Conservation (phyloP, 2,113 vertebrate species). For the Pelodiscus sinensis region DNA sequence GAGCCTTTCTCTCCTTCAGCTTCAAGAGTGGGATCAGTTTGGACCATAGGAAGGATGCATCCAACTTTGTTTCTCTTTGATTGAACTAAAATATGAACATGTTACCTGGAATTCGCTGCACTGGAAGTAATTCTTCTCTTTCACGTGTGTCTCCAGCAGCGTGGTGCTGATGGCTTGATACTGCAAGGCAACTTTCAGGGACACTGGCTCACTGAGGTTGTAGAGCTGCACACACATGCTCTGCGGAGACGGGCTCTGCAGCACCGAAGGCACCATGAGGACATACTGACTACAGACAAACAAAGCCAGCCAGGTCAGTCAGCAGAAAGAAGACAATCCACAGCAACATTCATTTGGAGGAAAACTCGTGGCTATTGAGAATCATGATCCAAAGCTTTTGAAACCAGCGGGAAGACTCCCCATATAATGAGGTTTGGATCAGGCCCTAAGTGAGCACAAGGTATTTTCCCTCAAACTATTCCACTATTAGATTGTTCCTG, state of each 20-base stretch:
- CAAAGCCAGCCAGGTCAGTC: not conserved
- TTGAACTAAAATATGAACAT: not conserved
- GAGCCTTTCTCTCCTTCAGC: not conserved
- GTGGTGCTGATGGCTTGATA: not conserved
- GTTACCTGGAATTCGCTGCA: slow-evolving; percentile 67
- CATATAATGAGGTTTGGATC: not conserved
- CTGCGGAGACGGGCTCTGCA: slow-evolving; percentile 35
- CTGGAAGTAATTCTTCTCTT: slow-evolving; percentile 49
- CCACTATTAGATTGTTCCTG: not conserved
- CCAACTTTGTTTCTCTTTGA: not conserved
- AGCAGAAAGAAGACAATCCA: not conserved
- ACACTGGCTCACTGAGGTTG: slow-evolving; percentile 37
- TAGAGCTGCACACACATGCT: slow-evolving; percentile 61
- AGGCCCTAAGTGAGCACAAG: not conserved
- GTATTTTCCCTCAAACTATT: not conserved
- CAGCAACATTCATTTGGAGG: rapidly evolving
- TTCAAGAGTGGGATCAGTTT: not conserved
- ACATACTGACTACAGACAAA: slow-evolving; percentile 66
- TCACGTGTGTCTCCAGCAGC: slow-evolving; percentile 27
- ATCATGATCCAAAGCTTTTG: rapidly evolving
- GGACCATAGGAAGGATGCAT: not conserved
- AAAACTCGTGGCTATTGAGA: not conserved
- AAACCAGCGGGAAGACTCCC: not conserved
- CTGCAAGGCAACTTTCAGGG: slow-evolving; percentile 20
- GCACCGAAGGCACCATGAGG: slow-evolving; percentile 47